Percentiles rank a stretch among this genome's conserved stretches.
These are phyloP conservation scores for Micrastur ruficollis DNA, from an alignment of 2,797 vertebrate species.

Conservation along the genomic window DNA sequence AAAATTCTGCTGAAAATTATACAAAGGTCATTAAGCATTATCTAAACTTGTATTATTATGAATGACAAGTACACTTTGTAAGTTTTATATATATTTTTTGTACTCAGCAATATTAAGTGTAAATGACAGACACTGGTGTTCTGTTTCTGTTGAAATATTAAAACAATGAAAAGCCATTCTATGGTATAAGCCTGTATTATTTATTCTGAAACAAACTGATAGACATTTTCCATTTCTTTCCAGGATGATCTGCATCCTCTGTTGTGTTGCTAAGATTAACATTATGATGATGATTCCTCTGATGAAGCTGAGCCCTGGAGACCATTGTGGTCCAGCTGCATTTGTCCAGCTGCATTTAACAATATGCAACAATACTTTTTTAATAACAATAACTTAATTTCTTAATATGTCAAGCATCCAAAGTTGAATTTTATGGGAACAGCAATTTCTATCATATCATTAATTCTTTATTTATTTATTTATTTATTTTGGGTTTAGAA, in stretches of 20 bases:
- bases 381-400: background rate
- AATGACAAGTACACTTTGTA: background rate
- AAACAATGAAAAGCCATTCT: background rate
- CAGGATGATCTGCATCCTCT: background rate
- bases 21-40: background rate
- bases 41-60: background rate
- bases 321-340: background rate
- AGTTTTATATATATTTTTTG: background rate
- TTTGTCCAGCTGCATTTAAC: background rate
- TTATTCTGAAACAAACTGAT: constrained; percentile 17
- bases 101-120: background rate
- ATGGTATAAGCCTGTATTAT: background rate
- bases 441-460: background rate
- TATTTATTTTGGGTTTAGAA: background rate
- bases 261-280: background rate
- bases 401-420: background rate
- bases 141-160: background rate
- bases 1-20: background rate
- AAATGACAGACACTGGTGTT: background rate
- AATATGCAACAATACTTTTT: background rate
- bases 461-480: background rate
- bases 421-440: background rate
- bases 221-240: background rate
- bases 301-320: background rate
- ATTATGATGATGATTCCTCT: background rate